Evolutionary conservation across 2,797 vertebrate genomes (phyloP).

Genomic region (Amblyopsis hoosieri): DNA sequence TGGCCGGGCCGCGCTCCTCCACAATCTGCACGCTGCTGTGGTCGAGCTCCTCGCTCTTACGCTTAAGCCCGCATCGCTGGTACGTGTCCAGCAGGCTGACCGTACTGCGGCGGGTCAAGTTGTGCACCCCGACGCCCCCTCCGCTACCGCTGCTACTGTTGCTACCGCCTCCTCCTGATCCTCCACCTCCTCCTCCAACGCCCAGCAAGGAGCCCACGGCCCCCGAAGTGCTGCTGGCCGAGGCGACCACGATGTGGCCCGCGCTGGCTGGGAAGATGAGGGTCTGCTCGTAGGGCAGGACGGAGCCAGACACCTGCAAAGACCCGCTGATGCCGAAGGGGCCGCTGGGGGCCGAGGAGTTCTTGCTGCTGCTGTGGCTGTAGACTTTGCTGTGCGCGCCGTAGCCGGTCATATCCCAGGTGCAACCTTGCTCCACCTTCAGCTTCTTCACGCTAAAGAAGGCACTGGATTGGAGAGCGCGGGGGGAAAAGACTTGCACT

Average conservation of each 20-base stretch:
- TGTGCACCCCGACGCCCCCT: constrained; percentile 82
- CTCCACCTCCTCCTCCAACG: constrained; percentile 76
- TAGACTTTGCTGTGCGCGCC: constrained; percentile 95
- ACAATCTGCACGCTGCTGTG: constrained; percentile 96
- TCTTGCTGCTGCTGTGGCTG: constrained; percentile 90
- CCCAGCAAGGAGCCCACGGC: constrained; percentile 82
- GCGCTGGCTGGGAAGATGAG: constrained; percentile 94
- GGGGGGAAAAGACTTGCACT: constrained; percentile 98
- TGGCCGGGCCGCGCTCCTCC: constrained; percentile 90
- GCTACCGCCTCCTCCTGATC: constrained; percentile 77
- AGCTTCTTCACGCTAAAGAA: constrained; percentile 99
- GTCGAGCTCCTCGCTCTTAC: constrained; percentile 98
- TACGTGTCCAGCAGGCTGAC: constrained; percentile 98
- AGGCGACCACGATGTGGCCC: constrained; percentile 92
- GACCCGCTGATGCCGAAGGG: constrained; percentile 85
- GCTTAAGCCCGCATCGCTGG: constrained; percentile 99
- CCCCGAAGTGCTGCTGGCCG: constrained; percentile 91
- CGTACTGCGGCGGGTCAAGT: constrained; percentile 98
- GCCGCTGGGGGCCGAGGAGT: constrained; percentile 83
- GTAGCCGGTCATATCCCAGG: constrained; percentile 99
- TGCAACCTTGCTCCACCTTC: constrained; percentile 96
- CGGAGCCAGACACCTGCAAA: constrained; percentile 84
- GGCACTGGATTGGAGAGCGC: constrained; percentile 98
- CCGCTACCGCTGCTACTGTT: constrained; percentile 82
- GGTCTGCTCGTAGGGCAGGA: constrained; percentile 95